Base-by-base conservation (phyloP, 2,888 invertebrate genomes). In the Lepas anatifera region DNA sequence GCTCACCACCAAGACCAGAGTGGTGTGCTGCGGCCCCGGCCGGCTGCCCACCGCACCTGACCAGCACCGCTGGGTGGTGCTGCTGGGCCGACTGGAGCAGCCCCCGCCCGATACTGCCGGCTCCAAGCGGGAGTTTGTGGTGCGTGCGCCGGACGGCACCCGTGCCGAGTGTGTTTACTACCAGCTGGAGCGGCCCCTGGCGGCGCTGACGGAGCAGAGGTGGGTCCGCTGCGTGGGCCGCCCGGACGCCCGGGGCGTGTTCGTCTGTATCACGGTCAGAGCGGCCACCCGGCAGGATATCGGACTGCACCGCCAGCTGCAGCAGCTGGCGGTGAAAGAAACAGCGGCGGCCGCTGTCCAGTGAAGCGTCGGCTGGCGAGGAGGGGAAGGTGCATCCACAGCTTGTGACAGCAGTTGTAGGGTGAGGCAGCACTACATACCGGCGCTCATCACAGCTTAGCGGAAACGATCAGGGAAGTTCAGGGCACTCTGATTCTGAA, bases 171-270 rank as follows among this genome's bases (percentile, higher is more conserved):
- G 58, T 35, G 58, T 58, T 22, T 58, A 35, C 58, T 58, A 58
- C 32, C 32, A 58, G 58, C 58, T 58, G 58, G 58, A 58, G 58
- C 35, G 32, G 58, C 58, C 35, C 22, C 58, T 58, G 35, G 18
- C 35, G 29, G 32, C 58, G 22, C 58, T 58, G 58, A 22, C 25
- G 22, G 22, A 8, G 18, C 22, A 25, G 22, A 58, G 22, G 58
- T 58, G 58, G 58, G 58, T 58, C 32, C 58, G 58, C 58, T 58
- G 58, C 58, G 58, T 58, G 22, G 58, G 58, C 32, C 58, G 58
- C 10, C 58, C 22, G 58, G 58, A 58, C 58, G 35, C 29, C 22
- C 58, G 58, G 32, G 58, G 58, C 58, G 22, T 58, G 32, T 58
- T 58, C 35, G 32, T 58, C 18, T 58, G 58, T 11, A 35, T 58